Evolutionary conservation across 2,113 vertebrate species (phyloP), one percentile per base, ranked within the genome.

Genomic region (Mesembrinibis cayennensis): DNA sequence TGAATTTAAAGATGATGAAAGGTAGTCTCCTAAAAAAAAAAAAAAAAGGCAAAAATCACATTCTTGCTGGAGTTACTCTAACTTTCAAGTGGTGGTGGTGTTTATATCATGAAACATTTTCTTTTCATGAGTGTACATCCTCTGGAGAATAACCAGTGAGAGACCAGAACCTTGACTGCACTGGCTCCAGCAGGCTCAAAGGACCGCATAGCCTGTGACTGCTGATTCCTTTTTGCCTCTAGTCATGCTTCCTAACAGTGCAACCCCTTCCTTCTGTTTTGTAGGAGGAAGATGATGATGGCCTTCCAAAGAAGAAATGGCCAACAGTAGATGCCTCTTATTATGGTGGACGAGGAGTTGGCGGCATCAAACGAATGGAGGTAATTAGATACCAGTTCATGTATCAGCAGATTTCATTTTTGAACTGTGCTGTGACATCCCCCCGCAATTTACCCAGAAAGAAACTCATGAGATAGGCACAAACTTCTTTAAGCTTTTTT

Each of bases 321-420:
- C 98, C 98, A 5, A 98, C 98, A 0, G 99, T 99, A 2, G 99
- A 99, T 23, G 99, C 99, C 38, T 99, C 99, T 50, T 99, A 99
- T 79, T 99, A 99, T 1, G 99, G 99, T 13, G 99, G 99, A 16
- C 98, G 99, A 95, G 99, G 99, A 12, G 99, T 99, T 34, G 99
- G 99, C 0, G 99, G 99, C 76, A 99, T 99, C 94, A 99, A 99
- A 97, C 98, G 99, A 79, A 99, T 99, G 99, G 99, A 99, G 99
- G 99, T 99, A 78, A 98, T 70, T 63, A 44, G 9, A 42, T 6
- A 15, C 17, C 8, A 47, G 49, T 9, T 32, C 42, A 7, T 11
- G 21, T 17, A 8, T 25, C 21, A 20, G n/a, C 47, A 20, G n/a
- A 15, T 4, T 27, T 63, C n/a, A 13, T 4, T 27, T 53, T 26